These are phyloP conservation scores for Campaea margaritaria DNA, from an alignment of 2,888 invertebrate genomes.

Conservation along the genomic window DNA sequence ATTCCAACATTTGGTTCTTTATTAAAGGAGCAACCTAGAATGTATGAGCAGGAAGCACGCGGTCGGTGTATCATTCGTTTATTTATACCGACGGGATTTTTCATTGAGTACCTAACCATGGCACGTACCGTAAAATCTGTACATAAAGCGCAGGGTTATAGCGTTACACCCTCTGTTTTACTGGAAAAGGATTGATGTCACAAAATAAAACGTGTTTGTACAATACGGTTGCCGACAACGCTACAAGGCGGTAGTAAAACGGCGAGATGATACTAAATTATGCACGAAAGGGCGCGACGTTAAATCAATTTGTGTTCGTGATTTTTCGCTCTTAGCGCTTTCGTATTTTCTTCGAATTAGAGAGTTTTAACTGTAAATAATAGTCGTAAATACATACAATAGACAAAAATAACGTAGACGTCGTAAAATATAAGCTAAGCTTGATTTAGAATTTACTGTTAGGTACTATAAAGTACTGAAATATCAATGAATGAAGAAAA, in stretches of 20 bases:
- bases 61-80: too few relatives aligned
- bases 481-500: conserved; percentile 23
- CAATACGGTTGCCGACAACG: conserved; percentile 28
- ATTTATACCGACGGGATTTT: not conserved
- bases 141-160: conserved; percentile 11
- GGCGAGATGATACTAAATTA: conserved; percentile 42
- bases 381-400: too few relatives aligned
- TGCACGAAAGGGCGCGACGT: conserved; percentile 36
- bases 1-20: conserved; percentile 21
- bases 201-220: conserved; percentile 36
- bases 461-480: too few relatives aligned
- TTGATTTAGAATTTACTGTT: conserved; percentile 11
- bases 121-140: not conserved
- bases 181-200: conserved; percentile 36
- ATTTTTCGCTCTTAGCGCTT: conserved; percentile 30
- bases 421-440: conserved; percentile 8
- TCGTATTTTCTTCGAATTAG: conserved; percentile 22
- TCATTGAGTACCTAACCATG: not conserved
- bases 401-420: conserved; percentile 14
- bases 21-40: conserved; percentile 19
- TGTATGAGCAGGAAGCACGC: not conserved
- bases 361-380: conserved; percentile 19
- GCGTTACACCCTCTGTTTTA: conserved; percentile 12
- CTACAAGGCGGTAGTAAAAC: conserved; percentile 36
- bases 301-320: conserved; percentile 43